Evolutionary conservation across 2,113 vertebrate species (phyloP), one percentile per base, ranked within the genome.

Genomic region (Podiceps cristatus): DNA sequence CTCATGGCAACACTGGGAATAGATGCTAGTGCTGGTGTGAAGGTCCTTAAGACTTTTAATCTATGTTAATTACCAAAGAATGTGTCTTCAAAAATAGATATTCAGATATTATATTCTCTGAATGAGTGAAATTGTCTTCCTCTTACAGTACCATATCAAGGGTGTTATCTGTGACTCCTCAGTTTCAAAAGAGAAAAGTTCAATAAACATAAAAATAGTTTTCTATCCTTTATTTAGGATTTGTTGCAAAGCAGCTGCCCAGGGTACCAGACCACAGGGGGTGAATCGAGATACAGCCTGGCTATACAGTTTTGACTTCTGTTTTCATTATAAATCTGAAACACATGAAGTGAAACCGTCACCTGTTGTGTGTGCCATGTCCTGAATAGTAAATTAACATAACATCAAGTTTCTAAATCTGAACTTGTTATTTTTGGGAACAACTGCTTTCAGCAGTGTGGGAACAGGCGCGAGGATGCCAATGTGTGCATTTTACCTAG

Each of bases 401-500:
- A 67, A 24, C 29, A 62, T 40, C 3, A 29, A 11, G 20, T 58
- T 95, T 83, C 50, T 73, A 35, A 89, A 80, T 12, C 58, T 63
- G 42, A 93, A 27, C 24, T 45, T 28, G 17, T 47, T 85, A 17
- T 81, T 90, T 62, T 17, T 4, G 42, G 25, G 17, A 60, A 25
- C 45, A 18, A 2, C 63, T 86, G 16, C 37, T 78, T 66, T 15
- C 42, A 67, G n/a, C 2, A 11, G 10, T 29, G 23, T 68, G 20
- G 15, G 14, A 40, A 50, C 5, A 10, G 19, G 47, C 13, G 11
- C 7, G 1, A 91, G 22, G 22, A 18, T 86, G 67, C 6, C 40
- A 20, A 18, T 22, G 12, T 18, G 24, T 12, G 25, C 4, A 2
- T 0, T 0, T 52, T 31, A 56, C 7, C 25, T 23, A 13, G 8